Conservation (phyloP, 2,888 invertebrate genomes). For the Drosophila affinis region DNA sequence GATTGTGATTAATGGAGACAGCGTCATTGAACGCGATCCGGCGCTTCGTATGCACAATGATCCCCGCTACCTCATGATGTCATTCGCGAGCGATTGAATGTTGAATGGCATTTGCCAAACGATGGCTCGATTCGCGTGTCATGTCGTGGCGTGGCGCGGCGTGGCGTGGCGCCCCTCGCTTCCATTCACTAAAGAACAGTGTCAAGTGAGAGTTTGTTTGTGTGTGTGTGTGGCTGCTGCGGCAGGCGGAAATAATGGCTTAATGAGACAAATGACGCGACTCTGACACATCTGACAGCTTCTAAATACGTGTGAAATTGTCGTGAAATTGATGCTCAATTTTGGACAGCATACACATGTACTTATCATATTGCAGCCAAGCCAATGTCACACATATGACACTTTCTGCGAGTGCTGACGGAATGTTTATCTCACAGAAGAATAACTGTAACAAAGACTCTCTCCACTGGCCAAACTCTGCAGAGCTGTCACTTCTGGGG, state of each 20-base stretch:
- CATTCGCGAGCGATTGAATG: conserved; percentile 52
- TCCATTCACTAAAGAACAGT: conserved; percentile 44
- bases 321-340: conserved; percentile 29
- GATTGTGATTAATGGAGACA: conserved; percentile 75
- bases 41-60: conserved; percentile 59
- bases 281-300: conserved; percentile 55
- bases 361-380: background rate
- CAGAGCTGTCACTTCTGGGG: conserved; percentile 5
- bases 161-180: conserved; percentile 1
- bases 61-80: conserved; percentile 60
- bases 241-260: conserved; percentile 74
- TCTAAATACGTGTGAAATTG: conserved; percentile 60
- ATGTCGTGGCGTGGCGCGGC: background rate
- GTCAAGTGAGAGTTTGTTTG: conserved; percentile 61
- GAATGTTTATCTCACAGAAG: background rate
- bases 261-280: conserved; percentile 74
- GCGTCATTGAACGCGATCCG: conserved; percentile 75
- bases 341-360: conserved; percentile 13
- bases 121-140: background rate
- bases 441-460: background rate
- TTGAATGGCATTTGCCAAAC: conserved; percentile 61
- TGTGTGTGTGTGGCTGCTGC: conserved; percentile 15
- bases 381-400: conserved; percentile 4
- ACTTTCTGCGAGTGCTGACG: background rate
- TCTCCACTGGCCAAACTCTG: background rate